A percentile compares a stretch with the other conserved stretches of the same genome.
Evolutionary conservation across 1,140 invertebrate genomes (phyloP).

Genomic region (Plodia interpunctella): DNA sequence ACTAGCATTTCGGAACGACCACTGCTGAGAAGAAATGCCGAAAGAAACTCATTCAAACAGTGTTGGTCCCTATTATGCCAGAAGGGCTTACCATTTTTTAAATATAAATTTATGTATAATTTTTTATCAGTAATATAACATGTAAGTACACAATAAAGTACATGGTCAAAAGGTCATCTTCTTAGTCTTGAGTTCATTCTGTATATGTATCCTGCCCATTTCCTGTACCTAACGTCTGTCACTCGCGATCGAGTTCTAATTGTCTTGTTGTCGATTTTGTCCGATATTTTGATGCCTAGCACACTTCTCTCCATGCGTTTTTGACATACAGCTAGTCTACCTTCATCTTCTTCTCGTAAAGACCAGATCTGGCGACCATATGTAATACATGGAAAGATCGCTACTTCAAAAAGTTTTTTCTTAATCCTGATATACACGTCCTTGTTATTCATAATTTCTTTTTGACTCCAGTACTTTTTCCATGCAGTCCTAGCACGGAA

Average conservation of each 20-base stretch:
- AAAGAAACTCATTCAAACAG: too few relatives aligned
- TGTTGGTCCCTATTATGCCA: too few relatives aligned
- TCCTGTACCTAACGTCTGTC: conserved; percentile 28
- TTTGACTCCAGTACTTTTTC: conserved; percentile 25
- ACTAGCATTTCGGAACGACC: too few relatives aligned
- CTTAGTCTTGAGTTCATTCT: too few relatives aligned
- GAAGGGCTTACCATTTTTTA: too few relatives aligned
- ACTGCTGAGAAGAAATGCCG: too few relatives aligned
- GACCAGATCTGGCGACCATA: conserved; percentile 38
- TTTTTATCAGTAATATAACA: too few relatives aligned
- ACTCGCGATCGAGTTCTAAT: conserved; percentile 29
- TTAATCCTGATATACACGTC: conserved; percentile 24
- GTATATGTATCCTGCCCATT: conserved; percentile 25
- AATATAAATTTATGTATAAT: too few relatives aligned
- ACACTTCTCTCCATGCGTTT: conserved; percentile 24
- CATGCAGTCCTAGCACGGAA: too few relatives aligned
- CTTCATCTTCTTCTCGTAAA: conserved; percentile 18
- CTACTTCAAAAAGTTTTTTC: conserved; percentile 27
- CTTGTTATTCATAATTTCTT: conserved; percentile 29
- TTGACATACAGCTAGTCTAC: conserved; percentile 19
- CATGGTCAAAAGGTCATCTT: too few relatives aligned
- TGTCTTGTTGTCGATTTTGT: conserved; percentile 23
- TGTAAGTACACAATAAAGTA: too few relatives aligned
- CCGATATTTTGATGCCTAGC: conserved; percentile 18
- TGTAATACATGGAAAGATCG: conserved; percentile 27